These are phyloP conservation scores for Pelodytes ibericus DNA, from an alignment of 2,797 vertebrate genomes.

Conservation along the genomic window DNA sequence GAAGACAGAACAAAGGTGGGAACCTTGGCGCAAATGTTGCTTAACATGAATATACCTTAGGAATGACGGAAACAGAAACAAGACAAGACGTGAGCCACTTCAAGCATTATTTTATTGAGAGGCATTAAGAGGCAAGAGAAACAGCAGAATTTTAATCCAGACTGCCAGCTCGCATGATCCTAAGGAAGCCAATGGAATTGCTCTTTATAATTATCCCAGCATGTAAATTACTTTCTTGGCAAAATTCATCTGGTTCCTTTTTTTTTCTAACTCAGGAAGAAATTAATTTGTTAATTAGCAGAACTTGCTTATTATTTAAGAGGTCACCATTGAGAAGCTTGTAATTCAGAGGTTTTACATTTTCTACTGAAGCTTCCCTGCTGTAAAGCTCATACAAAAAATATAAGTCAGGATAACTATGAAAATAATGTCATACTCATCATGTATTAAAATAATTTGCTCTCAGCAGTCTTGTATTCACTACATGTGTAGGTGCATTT, in stretches of 20 bases:
- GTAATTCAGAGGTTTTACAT: too few species aligned
- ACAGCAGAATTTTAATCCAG: too few species aligned
- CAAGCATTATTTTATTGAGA: not conserved
- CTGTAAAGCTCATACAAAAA: not conserved
- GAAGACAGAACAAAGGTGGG: conserved; percentile 36
- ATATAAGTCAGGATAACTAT: too few species aligned
- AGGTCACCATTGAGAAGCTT: conserved; percentile 34
- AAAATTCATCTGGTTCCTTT: conserved; percentile 18
- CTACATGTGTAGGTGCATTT: too few species aligned
- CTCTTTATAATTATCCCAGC: conserved; percentile 50
- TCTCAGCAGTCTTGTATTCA: too few species aligned
- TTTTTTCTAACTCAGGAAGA: conserved; percentile 33
- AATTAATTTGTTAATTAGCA: conserved; percentile 52
- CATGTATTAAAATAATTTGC: too few species aligned
- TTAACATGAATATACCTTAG: conserved; percentile 34
- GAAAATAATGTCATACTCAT: too few species aligned
- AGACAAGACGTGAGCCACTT: not conserved
- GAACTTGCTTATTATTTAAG: conserved; percentile 24
- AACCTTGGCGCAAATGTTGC: conserved; percentile 21
- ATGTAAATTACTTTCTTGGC: conserved; percentile 31
- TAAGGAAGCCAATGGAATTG: conserved; percentile 26
- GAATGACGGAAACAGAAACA: conserved; percentile 25
- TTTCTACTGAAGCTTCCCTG: conserved; percentile 11
- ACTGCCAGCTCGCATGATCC: conserved; percentile 1
- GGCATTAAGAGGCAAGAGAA: too few species aligned